Evolutionary conservation across 2,113 vertebrate species (phyloP), one percentile per base, ranked within the genome.

Genomic region (Campylomormyrus tamandua): DNA sequence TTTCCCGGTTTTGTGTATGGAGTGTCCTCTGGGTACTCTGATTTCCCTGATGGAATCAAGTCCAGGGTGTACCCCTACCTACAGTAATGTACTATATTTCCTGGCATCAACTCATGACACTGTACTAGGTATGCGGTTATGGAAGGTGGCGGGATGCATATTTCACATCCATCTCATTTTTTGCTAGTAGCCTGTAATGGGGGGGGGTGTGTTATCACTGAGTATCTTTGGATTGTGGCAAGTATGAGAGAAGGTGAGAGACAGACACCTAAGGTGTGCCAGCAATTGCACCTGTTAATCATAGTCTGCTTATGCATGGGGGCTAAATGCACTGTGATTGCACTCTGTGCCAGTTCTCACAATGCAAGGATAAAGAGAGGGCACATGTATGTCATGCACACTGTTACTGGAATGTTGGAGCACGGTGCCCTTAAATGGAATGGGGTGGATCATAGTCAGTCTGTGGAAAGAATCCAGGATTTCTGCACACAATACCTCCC

Each of bases 221-320:
- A 15, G 46, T 50, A 46, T 89, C 90, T 88, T 17, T 66, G 15
- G 48, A 48, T 31, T 7, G 24, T 87, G 85, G 89, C 91, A n/a
- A 90, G 92, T 92, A 77, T 88, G 89, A 89, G 89, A 27, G 74
- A 15, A 83, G 19, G 39, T 42, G 48, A 5, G 48, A 90, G 85
- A 91, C 45, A 31, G 46, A 89, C 88, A 90, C 89, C 90, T 90
- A 90, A 90, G 89, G 90, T 91, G 91, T 70, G 87, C 58, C 15
- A 89, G 39, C 83, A 87, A 91, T 92, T 92, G 90, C 84, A 19
- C 24, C 48, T 88, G 87, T 90, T 92, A 90, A 91, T 91, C 91
- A 92, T 83, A 49, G 89, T 85, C 90, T 90, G 42, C 85, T 92
- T 92, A 91, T 91, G 90, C 87, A 91, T 88, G 87, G 91, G 84